A percentile compares a stretch with the other conserved stretches of the same genome.
Evolutionary conservation across 1,140 invertebrate species (phyloP).

Genomic region (Lethrus apterus): DNA sequence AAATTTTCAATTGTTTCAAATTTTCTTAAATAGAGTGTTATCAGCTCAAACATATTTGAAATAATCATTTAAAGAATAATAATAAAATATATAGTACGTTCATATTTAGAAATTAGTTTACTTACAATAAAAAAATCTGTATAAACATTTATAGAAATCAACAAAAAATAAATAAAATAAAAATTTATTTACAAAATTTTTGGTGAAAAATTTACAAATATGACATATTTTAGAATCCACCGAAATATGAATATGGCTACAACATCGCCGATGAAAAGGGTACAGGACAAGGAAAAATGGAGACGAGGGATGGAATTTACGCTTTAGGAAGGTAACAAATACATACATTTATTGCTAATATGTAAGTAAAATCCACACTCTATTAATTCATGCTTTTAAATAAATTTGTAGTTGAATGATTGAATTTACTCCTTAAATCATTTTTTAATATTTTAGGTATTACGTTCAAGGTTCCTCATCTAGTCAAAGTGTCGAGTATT

Average conservation of each 20-base stretch:
- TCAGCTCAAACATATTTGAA: no score
- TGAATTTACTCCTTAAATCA: neutral
- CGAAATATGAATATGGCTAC: constrained; percentile 48
- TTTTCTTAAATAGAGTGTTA: no score
- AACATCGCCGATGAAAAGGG: constrained; percentile 41
- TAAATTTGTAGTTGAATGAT: neutral
- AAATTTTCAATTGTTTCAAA: no score
- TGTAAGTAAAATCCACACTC: no score
- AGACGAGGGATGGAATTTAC: constrained; percentile 46
- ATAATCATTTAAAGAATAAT: no score
- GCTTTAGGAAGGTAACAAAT: constrained; percentile 42
- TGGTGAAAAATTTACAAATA: no score
- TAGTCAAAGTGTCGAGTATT: constrained; percentile 49
- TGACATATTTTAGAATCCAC: constrained; percentile 39
- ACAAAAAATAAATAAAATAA: neutral
- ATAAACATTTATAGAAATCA: no score
- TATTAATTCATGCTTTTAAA: no score
- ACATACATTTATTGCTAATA: neutral
- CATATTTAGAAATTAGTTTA: no score
- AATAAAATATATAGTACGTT: no score
- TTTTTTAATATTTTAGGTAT: constrained; percentile 23
- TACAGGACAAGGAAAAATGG: constrained; percentile 49
- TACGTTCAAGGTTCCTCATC: constrained; percentile 30
- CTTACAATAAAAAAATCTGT: no score
- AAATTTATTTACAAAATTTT: no score